These are phyloP conservation scores for Aphidoletes aphidimyza DNA, from an alignment of 2,888 invertebrate species.

Conservation along the genomic window DNA sequence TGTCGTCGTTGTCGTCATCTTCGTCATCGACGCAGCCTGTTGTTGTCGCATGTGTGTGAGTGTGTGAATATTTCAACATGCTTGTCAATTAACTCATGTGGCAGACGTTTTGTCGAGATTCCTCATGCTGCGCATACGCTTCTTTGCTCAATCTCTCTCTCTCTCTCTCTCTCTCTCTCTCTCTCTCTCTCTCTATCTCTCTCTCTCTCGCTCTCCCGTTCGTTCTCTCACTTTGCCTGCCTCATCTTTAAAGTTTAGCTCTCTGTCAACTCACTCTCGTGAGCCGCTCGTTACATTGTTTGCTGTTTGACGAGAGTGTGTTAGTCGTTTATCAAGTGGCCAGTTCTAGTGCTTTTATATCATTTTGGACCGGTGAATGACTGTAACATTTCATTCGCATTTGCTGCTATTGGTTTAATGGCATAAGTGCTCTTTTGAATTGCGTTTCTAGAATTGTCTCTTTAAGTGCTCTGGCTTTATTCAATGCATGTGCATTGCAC, in stretches of 20 bases:
- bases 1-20: neutral
- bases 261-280: no score
- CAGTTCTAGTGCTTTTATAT: constrained; percentile 38
- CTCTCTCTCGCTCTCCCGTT: neutral
- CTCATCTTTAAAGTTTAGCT: no score
- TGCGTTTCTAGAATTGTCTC: constrained; percentile 41
- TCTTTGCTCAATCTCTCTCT: neutral
- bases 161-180: neutral
- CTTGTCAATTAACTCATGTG: constrained; percentile 3
- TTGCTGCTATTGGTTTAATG: constrained; percentile 25
- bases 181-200: neutral
- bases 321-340: constrained; percentile 48
- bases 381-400: constrained; percentile 49
- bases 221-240: no score
- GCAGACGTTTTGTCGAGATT: neutral
- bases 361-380: constrained; percentile 48
- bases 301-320: neutral
- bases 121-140: neutral
- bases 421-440: constrained; percentile 53
- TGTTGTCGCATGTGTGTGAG: neutral
- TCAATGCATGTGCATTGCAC: constrained; percentile 35
- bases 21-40: neutral
- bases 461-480: constrained; percentile 43
- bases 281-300: constrained; percentile 7
- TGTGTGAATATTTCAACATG: constrained; percentile 45